These are phyloP conservation scores for Pogonognathellus flavescens DNA, from an alignment of 1,140 invertebrate genomes.

Conservation along the genomic window DNA sequence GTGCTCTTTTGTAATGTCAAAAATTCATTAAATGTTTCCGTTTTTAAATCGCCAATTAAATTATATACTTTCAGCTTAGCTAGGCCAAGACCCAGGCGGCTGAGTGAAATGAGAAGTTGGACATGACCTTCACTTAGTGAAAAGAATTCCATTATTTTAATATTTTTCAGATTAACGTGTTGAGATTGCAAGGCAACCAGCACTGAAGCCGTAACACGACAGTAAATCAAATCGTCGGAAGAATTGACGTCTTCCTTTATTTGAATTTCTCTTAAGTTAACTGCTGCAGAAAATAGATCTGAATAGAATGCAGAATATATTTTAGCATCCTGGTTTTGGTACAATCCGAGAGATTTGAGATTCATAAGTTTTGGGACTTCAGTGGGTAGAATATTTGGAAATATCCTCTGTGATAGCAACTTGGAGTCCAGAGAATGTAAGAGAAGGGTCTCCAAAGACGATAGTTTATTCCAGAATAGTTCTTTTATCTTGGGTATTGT, in stretches of 20 bases:
- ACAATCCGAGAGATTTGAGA: neutral
- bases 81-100: neutral
- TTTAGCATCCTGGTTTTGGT: slow-evolving; percentile 23
- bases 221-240: neutral
- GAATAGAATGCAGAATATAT: slow-evolving; percentile 30
- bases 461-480: slow-evolving; percentile 24
- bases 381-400: neutral
- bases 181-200: slow-evolving; percentile 9
- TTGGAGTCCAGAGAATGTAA: neutral
- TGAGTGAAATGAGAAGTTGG: neutral
- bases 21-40: slow-evolving; percentile 28
- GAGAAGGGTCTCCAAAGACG: neutral
- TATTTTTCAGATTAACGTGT: neutral
- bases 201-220: neutral
- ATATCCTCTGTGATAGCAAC: neutral
- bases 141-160: slow-evolving; percentile 9
- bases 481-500: slow-evolving; percentile 14
- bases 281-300: neutral
- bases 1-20: neutral
- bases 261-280: slow-evolving; percentile 26
- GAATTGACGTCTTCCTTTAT: slow-evolving; percentile 7
- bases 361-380: slow-evolving; percentile 6
- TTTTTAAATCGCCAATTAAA: slow-evolving; percentile 26
- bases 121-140: slow-evolving; percentile 19
- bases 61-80: slow-evolving; percentile 25